Conservation (phyloP, 2,113 vertebrate genomes). For the Tupaia chinensis region DNA sequence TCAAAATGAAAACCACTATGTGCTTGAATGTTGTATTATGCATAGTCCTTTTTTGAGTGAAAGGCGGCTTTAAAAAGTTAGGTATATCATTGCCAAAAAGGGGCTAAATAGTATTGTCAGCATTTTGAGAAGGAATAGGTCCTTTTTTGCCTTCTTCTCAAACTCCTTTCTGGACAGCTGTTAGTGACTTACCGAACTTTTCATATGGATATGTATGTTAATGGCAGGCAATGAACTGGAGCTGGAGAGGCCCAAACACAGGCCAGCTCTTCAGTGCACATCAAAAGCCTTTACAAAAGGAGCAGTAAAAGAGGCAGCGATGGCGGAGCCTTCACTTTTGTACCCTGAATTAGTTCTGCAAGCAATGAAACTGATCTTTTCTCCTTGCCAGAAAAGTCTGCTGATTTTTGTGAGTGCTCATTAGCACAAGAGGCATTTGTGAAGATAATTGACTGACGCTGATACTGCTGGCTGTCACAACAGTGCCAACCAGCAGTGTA, state of each 20-base stretch:
- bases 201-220: conserved; percentile 99
- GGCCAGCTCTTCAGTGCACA: conserved; percentile 97
- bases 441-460: conserved; percentile 99
- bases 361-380: conserved; percentile 99
- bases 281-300: conserved; percentile 99
- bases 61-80: conserved; percentile 99
- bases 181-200: conserved; percentile 99
- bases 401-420: conserved; percentile 99
- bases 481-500: conserved; percentile 91
- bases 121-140: conserved; percentile 95
- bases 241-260: conserved; percentile 98
- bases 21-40: conserved; percentile 96
- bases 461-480: conserved; percentile 98
- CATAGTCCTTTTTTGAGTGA: conserved; percentile 94
- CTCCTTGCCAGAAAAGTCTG: conserved; percentile 99
- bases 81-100: conserved; percentile 99
- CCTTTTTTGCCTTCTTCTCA: conserved; percentile 88
- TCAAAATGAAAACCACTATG: conserved; percentile 91
- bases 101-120: conserved; percentile 99
- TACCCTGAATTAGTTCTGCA: conserved; percentile 99
- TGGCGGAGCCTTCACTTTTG: conserved; percentile 99
- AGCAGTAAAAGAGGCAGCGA: conserved; percentile 99
- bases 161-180: conserved; percentile 99
- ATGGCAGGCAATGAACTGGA: conserved; percentile 99
- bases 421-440: conserved; percentile 99